Percentiles rank a stretch among this genome's conserved stretches.
These are phyloP conservation scores for Campoplex capitator DNA, from an alignment of 2,888 invertebrate genomes.

Conservation along the genomic window DNA sequence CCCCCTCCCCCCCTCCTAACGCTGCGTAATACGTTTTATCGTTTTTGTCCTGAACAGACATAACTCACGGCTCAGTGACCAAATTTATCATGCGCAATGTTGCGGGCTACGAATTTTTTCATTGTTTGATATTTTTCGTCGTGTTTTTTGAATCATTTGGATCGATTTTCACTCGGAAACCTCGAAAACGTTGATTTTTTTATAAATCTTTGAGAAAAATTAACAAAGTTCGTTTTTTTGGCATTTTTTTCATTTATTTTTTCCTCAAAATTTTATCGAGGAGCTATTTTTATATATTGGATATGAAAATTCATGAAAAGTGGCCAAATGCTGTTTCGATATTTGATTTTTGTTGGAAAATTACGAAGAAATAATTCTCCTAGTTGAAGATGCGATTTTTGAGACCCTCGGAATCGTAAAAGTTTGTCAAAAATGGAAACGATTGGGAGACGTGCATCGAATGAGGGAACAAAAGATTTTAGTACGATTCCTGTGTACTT, in stretches of 20 bases:
- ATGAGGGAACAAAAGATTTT: too few species aligned
- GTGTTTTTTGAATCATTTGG: background rate
- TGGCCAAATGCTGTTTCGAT: too few species aligned
- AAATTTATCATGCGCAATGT: constrained; percentile 44
- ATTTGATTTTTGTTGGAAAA: too few species aligned
- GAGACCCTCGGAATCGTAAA: too few species aligned
- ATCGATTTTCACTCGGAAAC: background rate
- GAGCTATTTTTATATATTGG: too few species aligned
- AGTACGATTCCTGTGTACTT: too few species aligned
- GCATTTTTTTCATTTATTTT: background rate
- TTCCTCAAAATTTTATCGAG: too few species aligned
- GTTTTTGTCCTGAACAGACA: constrained; percentile 75
- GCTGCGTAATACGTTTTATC: constrained; percentile 74
- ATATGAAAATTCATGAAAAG: too few species aligned
- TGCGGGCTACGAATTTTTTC: background rate
- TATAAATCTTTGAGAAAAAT: background rate
- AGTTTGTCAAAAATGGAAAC: too few species aligned
- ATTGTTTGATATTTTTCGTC: background rate
- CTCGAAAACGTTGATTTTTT: background rate
- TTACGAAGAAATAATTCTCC: too few species aligned
- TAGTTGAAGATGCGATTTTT: too few species aligned
- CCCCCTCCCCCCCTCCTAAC: constrained; percentile 31
- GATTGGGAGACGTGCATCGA: too few species aligned
- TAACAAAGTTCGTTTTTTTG: background rate
- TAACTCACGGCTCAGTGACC: constrained; percentile 78